phyloP scores from a whole-genome alignment of 2,797 vertebrate genomes.

The Typhlichthys eigenmanni region DNA sequence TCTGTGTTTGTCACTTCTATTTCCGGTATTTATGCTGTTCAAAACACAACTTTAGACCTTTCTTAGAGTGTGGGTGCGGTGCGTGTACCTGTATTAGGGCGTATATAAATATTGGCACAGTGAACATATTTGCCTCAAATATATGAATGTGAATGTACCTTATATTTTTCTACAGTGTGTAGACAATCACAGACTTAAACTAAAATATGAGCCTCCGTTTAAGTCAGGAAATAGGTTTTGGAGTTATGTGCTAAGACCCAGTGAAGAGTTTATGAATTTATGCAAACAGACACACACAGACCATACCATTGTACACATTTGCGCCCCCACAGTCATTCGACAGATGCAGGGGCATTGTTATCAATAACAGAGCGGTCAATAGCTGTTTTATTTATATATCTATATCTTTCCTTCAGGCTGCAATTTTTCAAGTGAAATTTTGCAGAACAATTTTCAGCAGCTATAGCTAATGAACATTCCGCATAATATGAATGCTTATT shows the following conservation, averaged over 20 bases:
- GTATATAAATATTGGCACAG: too few relatives aligned
- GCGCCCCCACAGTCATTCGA: constrained; percentile 30
- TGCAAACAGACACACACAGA: constrained; percentile 3
- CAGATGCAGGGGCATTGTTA: constrained; percentile 31
- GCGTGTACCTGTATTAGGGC: too few relatives aligned
- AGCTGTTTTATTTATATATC: constrained; percentile 46
- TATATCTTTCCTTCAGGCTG: constrained; percentile 23
- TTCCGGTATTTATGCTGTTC: too few relatives aligned
- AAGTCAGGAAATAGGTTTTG: neutral
- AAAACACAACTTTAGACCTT: too few relatives aligned
- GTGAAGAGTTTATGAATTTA: constrained; percentile 23
- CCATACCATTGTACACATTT: constrained; percentile 27
- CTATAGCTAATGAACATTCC: constrained; percentile 42
- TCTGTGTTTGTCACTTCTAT: constrained; percentile 1
- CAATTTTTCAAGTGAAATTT: constrained; percentile 39
- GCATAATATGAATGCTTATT: constrained; percentile 9
- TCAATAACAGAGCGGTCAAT: constrained; percentile 47
- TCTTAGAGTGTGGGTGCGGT: too few relatives aligned
- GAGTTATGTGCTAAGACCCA: constrained; percentile 5
- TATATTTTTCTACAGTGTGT: too few relatives aligned
- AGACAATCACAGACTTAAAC: neutral
- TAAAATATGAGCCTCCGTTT: constrained; percentile 5
- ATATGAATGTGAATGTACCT: too few relatives aligned
- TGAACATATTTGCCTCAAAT: too few relatives aligned
- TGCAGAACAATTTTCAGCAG: constrained; percentile 27